These are phyloP conservation scores for Prunella himalayana DNA, from an alignment of 2,113 vertebrate species.

Conservation along the genomic window DNA sequence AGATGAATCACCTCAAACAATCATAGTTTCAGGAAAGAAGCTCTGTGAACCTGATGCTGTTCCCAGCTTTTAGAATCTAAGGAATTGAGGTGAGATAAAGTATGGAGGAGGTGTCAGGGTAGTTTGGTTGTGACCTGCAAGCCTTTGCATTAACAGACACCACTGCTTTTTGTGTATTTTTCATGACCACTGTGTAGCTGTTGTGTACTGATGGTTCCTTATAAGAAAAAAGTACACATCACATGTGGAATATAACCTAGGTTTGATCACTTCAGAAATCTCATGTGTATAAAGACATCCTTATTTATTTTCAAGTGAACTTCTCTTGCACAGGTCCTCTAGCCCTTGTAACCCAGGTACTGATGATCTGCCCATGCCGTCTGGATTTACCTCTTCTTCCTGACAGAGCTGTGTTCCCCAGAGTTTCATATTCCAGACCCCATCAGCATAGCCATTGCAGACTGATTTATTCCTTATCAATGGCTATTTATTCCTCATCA, in stretches of 20 bases:
- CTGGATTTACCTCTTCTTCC: neutral
- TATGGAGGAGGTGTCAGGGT: neutral
- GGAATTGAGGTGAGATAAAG: neutral
- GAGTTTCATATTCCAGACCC: neutral
- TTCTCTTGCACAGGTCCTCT: neutral
- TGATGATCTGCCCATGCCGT: neutral
- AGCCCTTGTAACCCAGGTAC: neutral
- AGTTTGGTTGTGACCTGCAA: neutral
- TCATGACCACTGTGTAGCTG: rapidly evolving
- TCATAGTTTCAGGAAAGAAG: neutral
- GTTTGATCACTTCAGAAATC: neutral
- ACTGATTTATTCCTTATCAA: neutral
- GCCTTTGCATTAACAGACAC: neutral
- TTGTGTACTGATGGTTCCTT: neutral
- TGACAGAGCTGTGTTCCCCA: neutral
- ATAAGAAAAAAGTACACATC: neutral
- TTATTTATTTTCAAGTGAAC: neutral
- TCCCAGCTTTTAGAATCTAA: neutral
- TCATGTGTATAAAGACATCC: neutral
- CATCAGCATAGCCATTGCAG: neutral
- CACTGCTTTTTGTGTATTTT: neutral
- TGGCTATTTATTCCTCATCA: neutral
- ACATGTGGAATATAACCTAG: rapidly evolving
- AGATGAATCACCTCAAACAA: neutral
- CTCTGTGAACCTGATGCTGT: rapidly evolving